Conservation (phyloP, 1,140 invertebrate genomes). For the Heliconius hermathena region DNA sequence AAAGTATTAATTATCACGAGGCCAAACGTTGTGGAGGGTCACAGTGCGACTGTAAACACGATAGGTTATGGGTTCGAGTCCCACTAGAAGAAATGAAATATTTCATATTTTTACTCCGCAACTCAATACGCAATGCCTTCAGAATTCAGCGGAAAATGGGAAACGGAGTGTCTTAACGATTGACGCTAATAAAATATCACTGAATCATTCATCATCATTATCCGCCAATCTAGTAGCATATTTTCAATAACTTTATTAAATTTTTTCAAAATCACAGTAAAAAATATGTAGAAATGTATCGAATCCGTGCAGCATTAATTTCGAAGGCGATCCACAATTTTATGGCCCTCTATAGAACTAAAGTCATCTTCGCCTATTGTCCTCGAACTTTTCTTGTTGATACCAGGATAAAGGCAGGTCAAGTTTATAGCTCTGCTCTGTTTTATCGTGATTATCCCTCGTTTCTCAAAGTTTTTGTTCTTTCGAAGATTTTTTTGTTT, state of each 20-base stretch:
- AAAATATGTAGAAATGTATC: not conserved
- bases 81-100: too few relatives aligned
- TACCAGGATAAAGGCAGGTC: constrained; percentile 64
- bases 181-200: too few relatives aligned
- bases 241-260: not conserved
- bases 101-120: too few relatives aligned
- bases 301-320: constrained; percentile 45
- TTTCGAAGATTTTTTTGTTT: constrained; percentile 48
- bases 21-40: too few relatives aligned
- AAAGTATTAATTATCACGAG: too few relatives aligned
- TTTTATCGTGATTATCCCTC: constrained; percentile 72
- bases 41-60: too few relatives aligned
- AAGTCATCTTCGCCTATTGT: constrained; percentile 49
- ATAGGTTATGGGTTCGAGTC: too few relatives aligned
- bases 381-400: constrained; percentile 60
- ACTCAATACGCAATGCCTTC: too few relatives aligned
- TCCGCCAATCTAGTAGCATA: not conserved
- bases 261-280: not conserved
- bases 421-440: constrained; percentile 63
- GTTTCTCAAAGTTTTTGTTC: constrained; percentile 52
- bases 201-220: too few relatives aligned
- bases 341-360: constrained; percentile 56
- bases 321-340: constrained; percentile 58
- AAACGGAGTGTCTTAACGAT: too few relatives aligned
- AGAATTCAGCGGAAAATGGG: too few relatives aligned